Percentiles rank a stretch among this genome's conserved stretches.
Evolutionary conservation across 2,888 invertebrate genomes (phyloP).

Genomic region (Leptothorax acervorum): DNA sequence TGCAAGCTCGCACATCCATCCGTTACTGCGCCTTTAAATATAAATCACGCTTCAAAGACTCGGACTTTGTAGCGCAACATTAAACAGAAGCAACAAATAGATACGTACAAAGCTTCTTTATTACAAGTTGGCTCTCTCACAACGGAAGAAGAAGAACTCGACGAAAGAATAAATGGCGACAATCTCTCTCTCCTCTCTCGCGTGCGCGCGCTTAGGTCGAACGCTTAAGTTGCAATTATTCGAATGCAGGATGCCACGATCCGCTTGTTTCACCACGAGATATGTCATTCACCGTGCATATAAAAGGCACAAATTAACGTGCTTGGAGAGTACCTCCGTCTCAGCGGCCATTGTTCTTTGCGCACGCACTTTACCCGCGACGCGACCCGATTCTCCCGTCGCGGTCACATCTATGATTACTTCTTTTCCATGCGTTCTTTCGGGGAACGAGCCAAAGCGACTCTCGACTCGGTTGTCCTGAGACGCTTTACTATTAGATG

Average conservation of each 20-base stretch:
- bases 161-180: constrained; percentile 35
- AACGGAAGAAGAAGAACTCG: constrained; percentile 33
- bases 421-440: constrained; percentile 42
- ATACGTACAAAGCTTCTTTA: constrained; percentile 7
- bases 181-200: constrained; percentile 30
- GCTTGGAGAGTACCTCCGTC: constrained; percentile 61
- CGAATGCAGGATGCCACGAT: constrained; percentile 69
- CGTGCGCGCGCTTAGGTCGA: constrained; percentile 42
- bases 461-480: constrained; percentile 33
- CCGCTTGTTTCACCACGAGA: constrained; percentile 69
- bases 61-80: constrained; percentile 18
- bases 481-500: constrained; percentile 22
- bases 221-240: constrained; percentile 58
- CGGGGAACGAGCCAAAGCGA: constrained; percentile 27
- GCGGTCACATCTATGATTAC: constrained; percentile 54
- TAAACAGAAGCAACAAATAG: constrained; percentile 14
- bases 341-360: constrained; percentile 54
- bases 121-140: constrained; percentile 35
- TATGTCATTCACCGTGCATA: constrained; percentile 68
- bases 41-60: constrained; percentile 13
- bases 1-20: neutral
- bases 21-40: constrained; percentile 1
- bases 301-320: constrained; percentile 69
- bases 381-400: constrained; percentile 45
- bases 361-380: constrained; percentile 37